Evolutionary conservation across 2,113 vertebrate species (phyloP).

Genomic region (Chaenocephalus aceratus): DNA sequence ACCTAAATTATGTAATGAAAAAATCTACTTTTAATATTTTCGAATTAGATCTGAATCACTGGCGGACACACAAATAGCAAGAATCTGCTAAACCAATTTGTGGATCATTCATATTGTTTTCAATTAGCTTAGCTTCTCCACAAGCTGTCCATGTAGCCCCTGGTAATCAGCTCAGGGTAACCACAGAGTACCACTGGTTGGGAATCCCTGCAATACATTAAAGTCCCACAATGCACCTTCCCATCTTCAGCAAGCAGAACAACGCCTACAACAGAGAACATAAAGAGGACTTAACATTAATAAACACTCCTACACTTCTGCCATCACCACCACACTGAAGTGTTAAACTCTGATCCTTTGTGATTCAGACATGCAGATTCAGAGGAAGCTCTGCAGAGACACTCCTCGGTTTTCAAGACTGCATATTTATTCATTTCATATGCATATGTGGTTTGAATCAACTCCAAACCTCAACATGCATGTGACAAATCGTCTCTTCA

Average conservation of each 20-base stretch:
- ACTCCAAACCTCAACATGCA: not conserved
- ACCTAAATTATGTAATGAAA: too few relatives aligned
- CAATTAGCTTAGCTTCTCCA: not conserved
- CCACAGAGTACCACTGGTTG: not conserved
- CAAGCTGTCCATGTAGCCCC: not conserved
- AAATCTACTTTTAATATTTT: too few relatives aligned
- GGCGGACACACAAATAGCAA: too few relatives aligned
- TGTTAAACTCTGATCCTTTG: not conserved
- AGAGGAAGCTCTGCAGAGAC: slow-evolving; percentile 12
- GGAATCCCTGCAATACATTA: too few relatives aligned
- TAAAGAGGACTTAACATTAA: not conserved
- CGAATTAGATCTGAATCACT: too few relatives aligned
- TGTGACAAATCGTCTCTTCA: not conserved
- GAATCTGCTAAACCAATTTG: not conserved
- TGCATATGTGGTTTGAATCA: not conserved
- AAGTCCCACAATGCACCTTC: not conserved
- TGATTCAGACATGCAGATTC: not conserved
- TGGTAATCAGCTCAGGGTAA: not conserved
- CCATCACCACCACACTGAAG: not conserved
- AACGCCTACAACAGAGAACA: slow-evolving; percentile 4
- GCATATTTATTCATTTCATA: slow-evolving; percentile 7
- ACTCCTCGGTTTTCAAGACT: too few relatives aligned
- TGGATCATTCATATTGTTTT: not conserved
- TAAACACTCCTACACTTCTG: not conserved
- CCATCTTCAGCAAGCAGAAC: slow-evolving; percentile 37